These are phyloP conservation scores for Zoanthus gigantus DNA, from an alignment of 92 coral and sea anemone genomes.

Conservation along the genomic window DNA sequence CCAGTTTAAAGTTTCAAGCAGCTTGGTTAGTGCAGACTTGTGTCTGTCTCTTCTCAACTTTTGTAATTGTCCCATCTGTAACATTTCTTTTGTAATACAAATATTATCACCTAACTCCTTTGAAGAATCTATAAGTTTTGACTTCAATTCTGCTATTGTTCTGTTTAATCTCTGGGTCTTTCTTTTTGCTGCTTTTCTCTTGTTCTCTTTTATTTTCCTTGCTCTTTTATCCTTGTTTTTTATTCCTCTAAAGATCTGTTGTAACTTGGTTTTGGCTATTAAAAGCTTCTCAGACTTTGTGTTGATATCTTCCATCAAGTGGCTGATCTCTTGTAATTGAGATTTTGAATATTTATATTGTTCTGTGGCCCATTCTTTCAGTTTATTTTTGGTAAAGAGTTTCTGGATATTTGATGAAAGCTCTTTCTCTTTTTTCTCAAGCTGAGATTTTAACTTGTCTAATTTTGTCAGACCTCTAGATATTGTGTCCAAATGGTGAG, in stretches of 20 bases:
- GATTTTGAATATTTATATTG: slow-evolving; percentile 38
- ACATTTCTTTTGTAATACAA: slow-evolving; percentile 34
- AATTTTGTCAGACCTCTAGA: slow-evolving; percentile 58
- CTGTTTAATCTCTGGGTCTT: slow-evolving; percentile 46
- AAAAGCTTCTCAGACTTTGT: slow-evolving; percentile 20
- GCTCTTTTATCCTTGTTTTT: slow-evolving; percentile 8
- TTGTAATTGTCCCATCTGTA: not conserved
- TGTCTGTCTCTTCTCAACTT: slow-evolving; percentile 4
- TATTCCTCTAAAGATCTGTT: slow-evolving; percentile 16
- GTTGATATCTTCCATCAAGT: slow-evolving; percentile 20
- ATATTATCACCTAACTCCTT: slow-evolving; percentile 10
- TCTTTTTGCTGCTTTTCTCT: slow-evolving; percentile 27
- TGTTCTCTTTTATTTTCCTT: not conserved
- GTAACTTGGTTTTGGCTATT: slow-evolving; percentile 37
- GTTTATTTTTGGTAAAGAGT: slow-evolving; percentile 57
- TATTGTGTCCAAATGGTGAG: slow-evolving; percentile 53
- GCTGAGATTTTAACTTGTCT: slow-evolving; percentile 45
- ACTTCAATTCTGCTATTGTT: slow-evolving; percentile 50
- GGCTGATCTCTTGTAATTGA: slow-evolving; percentile 16
- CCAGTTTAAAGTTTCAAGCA: slow-evolving; percentile 8
- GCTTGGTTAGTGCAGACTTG: not conserved
- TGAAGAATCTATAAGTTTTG: slow-evolving; percentile 52
- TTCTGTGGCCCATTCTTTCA: slow-evolving; percentile 52
- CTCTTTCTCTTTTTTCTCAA: slow-evolving; percentile 39
- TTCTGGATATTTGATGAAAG: slow-evolving; percentile 11